phyloP scores from a whole-genome alignment of 2,888 invertebrate genomes.

The Aproaerema taeniolella region DNA sequence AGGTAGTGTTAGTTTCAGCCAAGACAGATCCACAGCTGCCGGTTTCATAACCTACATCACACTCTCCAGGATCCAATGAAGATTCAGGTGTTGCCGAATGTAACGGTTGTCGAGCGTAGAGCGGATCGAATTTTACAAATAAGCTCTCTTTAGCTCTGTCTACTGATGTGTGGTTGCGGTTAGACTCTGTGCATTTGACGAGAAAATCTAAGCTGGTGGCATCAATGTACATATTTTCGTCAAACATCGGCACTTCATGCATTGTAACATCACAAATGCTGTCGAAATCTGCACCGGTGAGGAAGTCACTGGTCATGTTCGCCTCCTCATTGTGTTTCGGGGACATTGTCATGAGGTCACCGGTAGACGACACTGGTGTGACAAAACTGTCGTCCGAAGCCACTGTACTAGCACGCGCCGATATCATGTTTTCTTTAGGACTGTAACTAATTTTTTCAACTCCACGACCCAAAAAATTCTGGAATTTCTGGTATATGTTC shows the following conservation, averaged over 20 bases:
- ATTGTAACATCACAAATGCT: constrained; percentile 65
- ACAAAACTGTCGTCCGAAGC: constrained; percentile 52
- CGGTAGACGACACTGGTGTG: constrained; percentile 55
- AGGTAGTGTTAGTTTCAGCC: constrained; percentile 40
- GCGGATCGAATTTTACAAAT: constrained; percentile 81
- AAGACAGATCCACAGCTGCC: constrained; percentile 51
- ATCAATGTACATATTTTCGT: constrained; percentile 72
- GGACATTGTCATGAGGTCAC: constrained; percentile 58
- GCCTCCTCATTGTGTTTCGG: constrained; percentile 39
- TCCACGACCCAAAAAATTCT: constrained; percentile 40
- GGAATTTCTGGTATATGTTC: constrained; percentile 43
- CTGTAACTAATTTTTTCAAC: constrained; percentile 14
- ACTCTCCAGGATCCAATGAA: constrained; percentile 40
- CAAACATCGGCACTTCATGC: constrained; percentile 51
- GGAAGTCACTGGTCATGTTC: constrained; percentile 50
- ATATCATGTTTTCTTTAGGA: constrained; percentile 37
- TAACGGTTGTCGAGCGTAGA: constrained; percentile 50
- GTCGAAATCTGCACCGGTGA: constrained; percentile 57
- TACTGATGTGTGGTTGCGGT: constrained; percentile 43
- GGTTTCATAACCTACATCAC: constrained; percentile 65
- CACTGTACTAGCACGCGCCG: constrained; percentile 37
- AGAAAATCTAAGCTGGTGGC: constrained; percentile 76
- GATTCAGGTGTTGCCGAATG: constrained; percentile 33
- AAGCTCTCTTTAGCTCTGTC: constrained; percentile 79
- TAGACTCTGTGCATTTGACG: constrained; percentile 61